These are phyloP conservation scores for Acrossocheilus wenchowensis DNA, from an alignment of 2,797 vertebrate species.

Conservation along the genomic window DNA sequence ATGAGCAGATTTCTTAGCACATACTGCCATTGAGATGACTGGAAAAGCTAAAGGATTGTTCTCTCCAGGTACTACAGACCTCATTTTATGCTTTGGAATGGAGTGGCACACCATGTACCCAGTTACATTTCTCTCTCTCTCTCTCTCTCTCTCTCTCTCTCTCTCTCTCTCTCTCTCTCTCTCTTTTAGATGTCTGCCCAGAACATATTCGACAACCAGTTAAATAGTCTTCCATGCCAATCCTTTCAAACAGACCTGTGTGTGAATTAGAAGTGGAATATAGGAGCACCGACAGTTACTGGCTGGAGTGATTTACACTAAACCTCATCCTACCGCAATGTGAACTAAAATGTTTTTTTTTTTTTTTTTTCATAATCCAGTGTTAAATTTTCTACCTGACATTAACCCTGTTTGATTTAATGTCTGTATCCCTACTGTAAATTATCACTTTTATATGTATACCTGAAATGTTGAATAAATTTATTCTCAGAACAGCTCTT, in stretches of 20 bases:
- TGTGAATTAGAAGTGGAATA: neutral
- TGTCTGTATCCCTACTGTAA: neutral
- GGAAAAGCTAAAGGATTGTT: neutral
- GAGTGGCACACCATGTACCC: neutral
- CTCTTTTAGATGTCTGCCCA: neutral
- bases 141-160: neutral
- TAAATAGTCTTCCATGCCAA: neutral
- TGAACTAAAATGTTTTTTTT: neutral
- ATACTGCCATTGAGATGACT: neutral
- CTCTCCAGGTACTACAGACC: neutral
- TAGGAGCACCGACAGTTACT: neutral
- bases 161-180: neutral
- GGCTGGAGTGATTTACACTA: neutral
- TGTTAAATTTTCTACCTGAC: neutral
- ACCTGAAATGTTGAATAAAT: conserved; percentile 4
- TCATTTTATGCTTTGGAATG: neutral
- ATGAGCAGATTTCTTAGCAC: neutral
- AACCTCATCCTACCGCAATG: neutral
- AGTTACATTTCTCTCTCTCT: neutral
- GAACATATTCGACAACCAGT: neutral
- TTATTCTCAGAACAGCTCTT: neutral
- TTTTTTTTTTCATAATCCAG: neutral
- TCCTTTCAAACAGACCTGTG: neutral
- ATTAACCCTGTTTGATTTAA: neutral
- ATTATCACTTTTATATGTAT: neutral